Conservation (phyloP, 2,113 vertebrate genomes). For the zebrafish (Danio rerio) region GRCz12tu NC_133176.1:56275001-56275500, state of each 20-base stretch:
- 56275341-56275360: background rate
- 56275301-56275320: background rate
- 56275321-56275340: background rate
- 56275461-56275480: constrained; percentile 28
- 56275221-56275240: too few species aligned
- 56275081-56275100: too few species aligned
- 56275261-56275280: background rate
- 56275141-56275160: too few species aligned
- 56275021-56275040: too few species aligned
- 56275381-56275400: background rate
- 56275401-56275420: constrained; percentile 26
- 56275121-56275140: too few species aligned
- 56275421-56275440: background rate
- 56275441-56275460: constrained; percentile 15
- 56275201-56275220: too few species aligned
- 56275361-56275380: background rate
- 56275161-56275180: too few species aligned
- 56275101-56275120: too few species aligned
- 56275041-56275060: too few species aligned
- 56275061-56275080: too few species aligned
- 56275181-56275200: too few species aligned
- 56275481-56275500: constrained; percentile 27
- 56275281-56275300: background rate
- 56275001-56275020: too few species aligned
- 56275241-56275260: background rate